Evolutionary conservation across 2,888 invertebrate species (phyloP).

Genomic region (Dioctria rufipes): DNA sequence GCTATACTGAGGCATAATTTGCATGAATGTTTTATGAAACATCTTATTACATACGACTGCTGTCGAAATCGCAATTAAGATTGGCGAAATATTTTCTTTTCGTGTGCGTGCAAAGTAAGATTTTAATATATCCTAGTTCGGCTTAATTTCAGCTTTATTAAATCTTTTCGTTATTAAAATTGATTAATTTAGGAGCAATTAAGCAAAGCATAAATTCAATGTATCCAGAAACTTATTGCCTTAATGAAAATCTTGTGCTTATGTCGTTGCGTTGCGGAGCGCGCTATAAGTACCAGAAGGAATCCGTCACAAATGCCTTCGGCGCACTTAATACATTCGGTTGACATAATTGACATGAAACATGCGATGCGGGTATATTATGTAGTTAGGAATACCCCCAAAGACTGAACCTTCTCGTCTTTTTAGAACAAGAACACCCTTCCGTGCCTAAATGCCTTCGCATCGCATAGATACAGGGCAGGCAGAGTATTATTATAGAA

Average conservation of each 20-base stretch:
- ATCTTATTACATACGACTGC: too few species aligned
- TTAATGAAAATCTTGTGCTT: slow-evolving; percentile 46
- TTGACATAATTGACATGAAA: slow-evolving; percentile 62
- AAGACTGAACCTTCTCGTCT: background rate
- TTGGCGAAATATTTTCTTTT: too few species aligned
- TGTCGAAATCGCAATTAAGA: too few species aligned
- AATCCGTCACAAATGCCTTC: slow-evolving; percentile 54
- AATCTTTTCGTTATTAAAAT: slow-evolving; percentile 56
- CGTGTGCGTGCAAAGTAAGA: too few species aligned
- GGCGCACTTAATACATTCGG: slow-evolving; percentile 56
- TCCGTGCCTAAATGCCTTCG: background rate
- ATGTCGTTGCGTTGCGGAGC: background rate
- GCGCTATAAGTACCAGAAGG: slow-evolving; percentile 12
- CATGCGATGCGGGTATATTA: slow-evolving; percentile 61
- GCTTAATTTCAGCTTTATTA: slow-evolving; percentile 21
- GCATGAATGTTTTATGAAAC: too few species aligned
- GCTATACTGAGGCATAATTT: too few species aligned
- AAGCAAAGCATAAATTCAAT: background rate
- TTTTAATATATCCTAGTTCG: too few species aligned
- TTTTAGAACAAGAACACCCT: slow-evolving; percentile 52
- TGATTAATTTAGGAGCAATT: slow-evolving; percentile 55
- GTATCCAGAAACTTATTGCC: slow-evolving; percentile 7
- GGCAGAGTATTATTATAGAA: background rate
- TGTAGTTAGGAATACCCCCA: slow-evolving; percentile 31
- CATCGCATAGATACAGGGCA: background rate